Conservation (phyloP, 1,140 invertebrate genomes). For the Neotoxoptera formosana region DNA sequence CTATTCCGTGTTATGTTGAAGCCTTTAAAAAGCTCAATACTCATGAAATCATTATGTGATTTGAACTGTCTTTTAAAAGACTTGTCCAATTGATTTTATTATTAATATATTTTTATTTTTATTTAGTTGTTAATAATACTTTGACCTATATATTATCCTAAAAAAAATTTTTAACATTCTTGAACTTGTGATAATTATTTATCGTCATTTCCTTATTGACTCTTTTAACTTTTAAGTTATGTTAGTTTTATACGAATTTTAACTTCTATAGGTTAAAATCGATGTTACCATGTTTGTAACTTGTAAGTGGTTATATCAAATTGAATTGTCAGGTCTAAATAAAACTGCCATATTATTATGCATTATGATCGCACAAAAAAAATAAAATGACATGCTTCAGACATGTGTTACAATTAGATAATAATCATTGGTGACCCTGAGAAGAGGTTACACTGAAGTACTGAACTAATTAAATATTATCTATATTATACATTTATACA, state of each 20-base stretch:
- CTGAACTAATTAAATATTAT: neutral
- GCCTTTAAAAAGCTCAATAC: neutral
- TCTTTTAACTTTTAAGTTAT: too few relatives aligned
- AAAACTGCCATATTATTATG: neutral
- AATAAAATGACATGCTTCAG: neutral
- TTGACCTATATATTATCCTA: neutral
- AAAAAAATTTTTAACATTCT: neutral
- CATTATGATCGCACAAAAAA: neutral
- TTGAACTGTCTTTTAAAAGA: neutral
- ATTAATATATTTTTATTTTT: neutral
- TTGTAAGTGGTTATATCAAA: neutral
- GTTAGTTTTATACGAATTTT: too few relatives aligned
- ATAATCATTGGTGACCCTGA: neutral
- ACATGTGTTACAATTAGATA: neutral
- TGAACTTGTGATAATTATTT: neutral
- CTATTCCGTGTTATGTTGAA: neutral
- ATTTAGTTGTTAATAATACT: neutral
- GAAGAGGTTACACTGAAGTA: neutral
- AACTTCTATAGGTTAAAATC: too few relatives aligned
- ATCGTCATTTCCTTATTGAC: neutral
- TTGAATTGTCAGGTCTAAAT: neutral
- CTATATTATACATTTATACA: too few relatives aligned
- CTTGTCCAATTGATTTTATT: neutral
- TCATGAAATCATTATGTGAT: neutral
- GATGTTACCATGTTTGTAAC: neutral